Evolutionary conservation across 2,888 invertebrate species (phyloP), one percentile per base, ranked within the genome.

Genomic region (Loripinus fragilis): DNA sequence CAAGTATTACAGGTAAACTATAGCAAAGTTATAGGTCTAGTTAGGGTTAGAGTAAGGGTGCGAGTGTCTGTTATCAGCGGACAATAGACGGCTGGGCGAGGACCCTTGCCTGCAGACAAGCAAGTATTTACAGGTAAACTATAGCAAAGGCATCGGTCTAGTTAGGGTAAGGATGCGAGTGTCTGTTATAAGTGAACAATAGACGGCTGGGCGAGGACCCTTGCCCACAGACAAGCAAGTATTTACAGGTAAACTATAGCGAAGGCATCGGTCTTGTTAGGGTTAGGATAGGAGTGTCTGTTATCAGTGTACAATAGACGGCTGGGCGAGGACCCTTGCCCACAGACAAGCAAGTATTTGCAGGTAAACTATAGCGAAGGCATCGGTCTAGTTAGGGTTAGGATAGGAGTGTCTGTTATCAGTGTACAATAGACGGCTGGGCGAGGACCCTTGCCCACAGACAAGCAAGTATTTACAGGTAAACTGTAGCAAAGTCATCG

Each of bases 251-350:
- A n/a, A n/a, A n/a, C n/a, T n/a, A n/a, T n/a, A n/a, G n/a, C n/a
- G n/a, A n/a, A n/a, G n/a, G n/a, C n/a, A n/a, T n/a, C n/a, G n/a
- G n/a, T n/a, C n/a, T n/a, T n/a, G n/a, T n/a, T n/a, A n/a, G n/a
- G n/a, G n/a, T n/a, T n/a, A n/a, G n/a, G n/a, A n/a, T n/a, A 71
- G 35, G 79, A 77, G 28, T 84, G 84, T 65, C 68, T 84, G 8
- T 23, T 84, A 10, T 52, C 55, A 30, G 84, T 81, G 30, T 70
- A 74, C 28, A 79, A 74, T 48, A 42, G 33, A 5, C 66, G 70
- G n/a, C 33, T 84, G n/a, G 81, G 84, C 0, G 87, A 86, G 25
- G 83, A 87, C 55, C 87, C 87, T 15, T 87, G 87, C 65, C 83
- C 84, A 1, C 60, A 65, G 12, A 70, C 72, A 12, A 65, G 84